Percentiles rank a stretch among this genome's conserved stretches.
phyloP scores from a whole-genome alignment of 2,888 invertebrate species.

The Liposcelis brunnea region DNA sequence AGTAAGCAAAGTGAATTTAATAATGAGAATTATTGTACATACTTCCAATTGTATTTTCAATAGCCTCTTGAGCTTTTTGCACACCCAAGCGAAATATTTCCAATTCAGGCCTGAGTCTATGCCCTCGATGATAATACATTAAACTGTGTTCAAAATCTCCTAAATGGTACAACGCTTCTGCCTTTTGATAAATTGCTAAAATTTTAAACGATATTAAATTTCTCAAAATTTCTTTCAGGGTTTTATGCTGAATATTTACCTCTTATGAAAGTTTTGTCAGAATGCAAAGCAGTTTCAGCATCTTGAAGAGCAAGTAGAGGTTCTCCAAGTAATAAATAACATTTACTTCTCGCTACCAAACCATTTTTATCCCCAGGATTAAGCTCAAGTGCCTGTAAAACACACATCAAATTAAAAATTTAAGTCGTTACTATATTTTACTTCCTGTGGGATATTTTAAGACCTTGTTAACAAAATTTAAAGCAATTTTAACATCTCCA shows the following conservation, averaged over 20 bases:
- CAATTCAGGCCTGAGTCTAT: constrained; percentile 67
- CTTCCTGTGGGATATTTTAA: background rate
- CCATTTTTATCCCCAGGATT: constrained; percentile 72
- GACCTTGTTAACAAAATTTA: constrained; percentile 66
- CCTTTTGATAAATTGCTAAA: constrained; percentile 68
- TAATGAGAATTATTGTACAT: too few relatives aligned
- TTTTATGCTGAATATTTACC: constrained; percentile 17
- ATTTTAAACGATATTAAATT: constrained; percentile 14
- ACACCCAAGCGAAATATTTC: constrained; percentile 45
- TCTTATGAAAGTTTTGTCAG: constrained; percentile 52
- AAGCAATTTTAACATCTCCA: constrained; percentile 52
- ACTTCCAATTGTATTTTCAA: constrained; percentile 71
- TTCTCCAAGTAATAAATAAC: constrained; percentile 70
- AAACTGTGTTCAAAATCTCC: constrained; percentile 88
- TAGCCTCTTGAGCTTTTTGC: constrained; percentile 86
- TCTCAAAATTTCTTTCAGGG: too few relatives aligned
- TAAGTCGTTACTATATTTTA: background rate
- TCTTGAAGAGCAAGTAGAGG: constrained; percentile 65
- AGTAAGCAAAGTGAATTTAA: too few relatives aligned
- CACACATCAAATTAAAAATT: constrained; percentile 2
- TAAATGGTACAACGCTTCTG: constrained; percentile 77
- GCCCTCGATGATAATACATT: constrained; percentile 77
- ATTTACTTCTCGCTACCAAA: constrained; percentile 74
- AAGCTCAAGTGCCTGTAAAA: constrained; percentile 65
- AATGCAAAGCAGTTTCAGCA: constrained; percentile 61